These are phyloP conservation scores for Idaea biselata DNA, from an alignment of 2,888 invertebrate genomes.

Conservation along the genomic window DNA sequence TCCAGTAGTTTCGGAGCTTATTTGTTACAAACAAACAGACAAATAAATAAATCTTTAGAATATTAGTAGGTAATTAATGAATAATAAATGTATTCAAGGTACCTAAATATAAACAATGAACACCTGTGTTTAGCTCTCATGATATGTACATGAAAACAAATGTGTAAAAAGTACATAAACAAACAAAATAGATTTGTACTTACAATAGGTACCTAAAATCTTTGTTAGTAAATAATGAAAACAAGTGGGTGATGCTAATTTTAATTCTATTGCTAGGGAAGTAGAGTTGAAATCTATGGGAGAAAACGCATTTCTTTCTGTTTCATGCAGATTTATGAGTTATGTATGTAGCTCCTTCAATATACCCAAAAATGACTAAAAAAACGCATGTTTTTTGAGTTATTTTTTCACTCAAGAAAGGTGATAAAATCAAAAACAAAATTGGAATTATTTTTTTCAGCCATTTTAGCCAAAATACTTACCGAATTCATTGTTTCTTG, in stretches of 20 bases:
- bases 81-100: too few relatives aligned
- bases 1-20: too few relatives aligned
- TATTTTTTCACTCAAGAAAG: background rate
- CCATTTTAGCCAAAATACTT: slow-evolving; percentile 24
- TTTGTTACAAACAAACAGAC: too few relatives aligned
- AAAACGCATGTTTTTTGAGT: background rate
- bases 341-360: too few relatives aligned
- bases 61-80: too few relatives aligned
- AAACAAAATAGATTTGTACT: background rate
- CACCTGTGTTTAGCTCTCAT: too few relatives aligned
- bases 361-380: background rate
- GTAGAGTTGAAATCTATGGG: too few relatives aligned
- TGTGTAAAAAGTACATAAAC: background rate
- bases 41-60: too few relatives aligned
- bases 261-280: background rate
- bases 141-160: too few relatives aligned
- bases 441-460: background rate
- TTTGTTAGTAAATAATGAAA: background rate
- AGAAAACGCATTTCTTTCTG: background rate
- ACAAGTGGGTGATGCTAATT: background rate
- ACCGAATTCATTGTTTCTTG: slow-evolving; percentile 46
- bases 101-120: too few relatives aligned
- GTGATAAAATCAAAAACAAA: background rate
- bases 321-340: too few relatives aligned
- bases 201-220: too few relatives aligned